Evolutionary conservation across 2,888 invertebrate genomes (phyloP).

Genomic region (Pteria penguin): DNA sequence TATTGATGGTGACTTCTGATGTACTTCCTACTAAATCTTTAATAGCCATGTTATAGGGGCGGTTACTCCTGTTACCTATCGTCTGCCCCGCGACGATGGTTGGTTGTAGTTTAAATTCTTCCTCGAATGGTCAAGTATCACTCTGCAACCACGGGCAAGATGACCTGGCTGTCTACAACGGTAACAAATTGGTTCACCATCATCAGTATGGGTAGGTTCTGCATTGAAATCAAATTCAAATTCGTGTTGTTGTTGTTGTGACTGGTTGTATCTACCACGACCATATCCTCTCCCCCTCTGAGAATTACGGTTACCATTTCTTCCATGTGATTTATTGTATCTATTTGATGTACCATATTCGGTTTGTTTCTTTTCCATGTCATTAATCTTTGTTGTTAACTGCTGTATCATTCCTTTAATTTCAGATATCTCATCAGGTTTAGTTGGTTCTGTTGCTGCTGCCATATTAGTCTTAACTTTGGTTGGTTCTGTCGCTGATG

Average conservation of each 20-base stretch:
- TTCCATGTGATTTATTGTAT: neutral
- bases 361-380: neutral
- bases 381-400: neutral
- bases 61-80: neutral
- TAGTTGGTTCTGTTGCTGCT: neutral
- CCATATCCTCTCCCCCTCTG: neutral
- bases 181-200: neutral
- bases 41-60: neutral
- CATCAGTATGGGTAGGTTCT: neutral
- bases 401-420: constrained; percentile 2
- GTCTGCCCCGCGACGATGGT: neutral
- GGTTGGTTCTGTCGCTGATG: neutral
- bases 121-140: neutral
- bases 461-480: neutral
- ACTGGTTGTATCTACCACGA: too few species aligned
- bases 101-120: neutral
- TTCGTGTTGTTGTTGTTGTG: neutral
- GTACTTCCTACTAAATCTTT: neutral
- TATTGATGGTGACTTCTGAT: neutral
- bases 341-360: too few species aligned
- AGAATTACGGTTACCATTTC: neutral
- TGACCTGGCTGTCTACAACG: neutral
- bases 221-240: neutral
- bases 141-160: neutral
- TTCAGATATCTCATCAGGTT: neutral